Evolutionary conservation across 2,113 vertebrate genomes (phyloP), one percentile per base, ranked within the genome.

Genomic region (Ochotona curzoniae): DNA sequence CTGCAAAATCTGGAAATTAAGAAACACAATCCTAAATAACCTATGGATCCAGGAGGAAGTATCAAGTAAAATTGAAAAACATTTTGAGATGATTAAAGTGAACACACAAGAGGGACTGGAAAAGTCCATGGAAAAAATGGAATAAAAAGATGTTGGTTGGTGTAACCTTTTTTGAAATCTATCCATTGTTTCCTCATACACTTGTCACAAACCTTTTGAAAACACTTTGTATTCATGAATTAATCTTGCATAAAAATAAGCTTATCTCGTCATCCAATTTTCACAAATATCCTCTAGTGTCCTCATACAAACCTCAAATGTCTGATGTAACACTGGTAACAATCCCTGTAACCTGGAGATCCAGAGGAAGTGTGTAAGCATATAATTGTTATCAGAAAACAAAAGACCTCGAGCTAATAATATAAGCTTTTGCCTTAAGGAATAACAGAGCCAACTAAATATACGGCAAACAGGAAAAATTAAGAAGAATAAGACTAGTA

Each of bases 401-500:
- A 3, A 21, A 74, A 18, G 14, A 57, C 20, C 1, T 88, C 20
- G 71, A 75, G 64, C 49, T 57, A 47, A 44, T 54, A 79, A 7
- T 20, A 30, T 74, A 66, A 83, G 1, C 25, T 78, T 71, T 93
- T 78, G 67, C 69, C 21, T 91, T 78, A 82, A 89, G 49, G 76
- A 91, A 66, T 6, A 91, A 7, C 82, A 73, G 7, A 47, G 9
- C 8, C 89, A 88, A 81, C 4, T 66, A 73, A 82, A 38, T 26
- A 13, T 15, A 25, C 85, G 70, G 6, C 9, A 73, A 91, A 63
- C 44, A 78, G 35, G 47, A 28, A 66, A 69, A 82, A 83, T 49
- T 86, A 83, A 70, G 83, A 70, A 87, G 78, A 86, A 74, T 81
- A 93, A 91, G 8, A 35, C 0, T 35, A 83, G 57, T 89, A 86